Evolutionary conservation across 2,888 invertebrate species (phyloP).

Genomic region (Nemotelus nigrinus): DNA sequence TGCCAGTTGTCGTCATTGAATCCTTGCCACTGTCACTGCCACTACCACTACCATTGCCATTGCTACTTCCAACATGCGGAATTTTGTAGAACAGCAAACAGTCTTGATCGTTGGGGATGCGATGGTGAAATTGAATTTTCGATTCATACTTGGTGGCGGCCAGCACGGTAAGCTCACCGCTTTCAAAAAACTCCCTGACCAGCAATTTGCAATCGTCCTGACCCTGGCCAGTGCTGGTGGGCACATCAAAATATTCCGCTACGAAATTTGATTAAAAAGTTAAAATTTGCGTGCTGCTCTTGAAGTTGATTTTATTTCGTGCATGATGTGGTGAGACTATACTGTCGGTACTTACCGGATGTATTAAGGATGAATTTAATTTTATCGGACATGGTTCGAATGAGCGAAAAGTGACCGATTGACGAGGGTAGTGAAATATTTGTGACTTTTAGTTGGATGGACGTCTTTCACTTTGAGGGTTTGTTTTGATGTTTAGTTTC

Average conservation of each 20-base stretch:
- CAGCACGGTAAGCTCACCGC: conserved; percentile 65
- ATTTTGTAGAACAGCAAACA: conserved; percentile 66
- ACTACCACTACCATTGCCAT: conserved; percentile 43
- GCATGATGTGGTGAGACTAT: conserved; percentile 43
- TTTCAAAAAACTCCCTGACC: conserved; percentile 66
- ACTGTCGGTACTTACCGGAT: conserved; percentile 58
- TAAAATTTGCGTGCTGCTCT: background rate
- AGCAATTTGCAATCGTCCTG: conserved; percentile 27
- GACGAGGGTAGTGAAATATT: too few species aligned
- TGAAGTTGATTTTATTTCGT: conserved; percentile 19
- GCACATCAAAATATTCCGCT: conserved; percentile 26
- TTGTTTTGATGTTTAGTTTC: conserved; percentile 10
- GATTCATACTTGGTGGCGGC: conserved; percentile 65
- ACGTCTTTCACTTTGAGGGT: too few species aligned
- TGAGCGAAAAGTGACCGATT: too few species aligned
- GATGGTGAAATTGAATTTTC: conserved; percentile 64
- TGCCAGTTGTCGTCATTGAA: too few species aligned
- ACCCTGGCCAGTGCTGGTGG: background rate
- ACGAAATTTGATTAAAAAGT: background rate
- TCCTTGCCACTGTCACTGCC: background rate
- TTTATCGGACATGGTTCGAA: conserved; percentile 55
- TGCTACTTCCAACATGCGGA: conserved; percentile 59
- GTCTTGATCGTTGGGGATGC: conserved; percentile 63
- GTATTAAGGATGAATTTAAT: conserved; percentile 64
- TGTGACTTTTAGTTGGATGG: too few species aligned